Conservation (phyloP, 1,140 invertebrate species). For the Tetramorium alpestre region DNA sequence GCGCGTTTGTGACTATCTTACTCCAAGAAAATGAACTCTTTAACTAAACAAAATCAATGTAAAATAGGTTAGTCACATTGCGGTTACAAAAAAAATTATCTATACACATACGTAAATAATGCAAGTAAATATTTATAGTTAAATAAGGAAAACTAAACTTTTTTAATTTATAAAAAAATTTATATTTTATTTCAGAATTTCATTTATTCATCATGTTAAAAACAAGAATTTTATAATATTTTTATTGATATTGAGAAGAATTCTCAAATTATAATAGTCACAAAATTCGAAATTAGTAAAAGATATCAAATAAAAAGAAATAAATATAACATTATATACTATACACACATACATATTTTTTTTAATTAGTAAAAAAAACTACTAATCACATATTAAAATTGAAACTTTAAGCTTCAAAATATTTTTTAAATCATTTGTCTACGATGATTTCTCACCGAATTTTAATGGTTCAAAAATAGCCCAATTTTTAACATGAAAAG, state of each 20-base stretch:
- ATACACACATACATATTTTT: no score
- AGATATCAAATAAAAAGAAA: neutral
- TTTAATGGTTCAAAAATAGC: no score
- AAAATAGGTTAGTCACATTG: neutral
- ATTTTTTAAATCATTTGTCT: no score
- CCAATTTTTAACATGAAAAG: no score
- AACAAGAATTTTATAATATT: neutral
- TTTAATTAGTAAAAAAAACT: no score
- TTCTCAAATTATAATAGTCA: neutral
- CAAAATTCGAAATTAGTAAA: neutral
- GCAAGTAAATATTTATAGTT: no score
- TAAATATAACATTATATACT: neutral
- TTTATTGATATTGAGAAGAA: neutral
- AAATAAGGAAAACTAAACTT: neutral
- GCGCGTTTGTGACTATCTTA: neutral
- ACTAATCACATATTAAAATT: no score
- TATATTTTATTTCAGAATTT: neutral
- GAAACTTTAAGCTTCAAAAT: no score
- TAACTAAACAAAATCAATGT: neutral
- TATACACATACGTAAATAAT: no score
- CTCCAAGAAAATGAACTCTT: slow-evolving; percentile 6
- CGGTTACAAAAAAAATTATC: neutral
- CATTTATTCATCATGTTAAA: neutral
- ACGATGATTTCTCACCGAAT: no score
- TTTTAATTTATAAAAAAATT: neutral